Evolutionary conservation across 2,113 vertebrate species (phyloP).

Genomic region (Eubucco bourcierii): DNA sequence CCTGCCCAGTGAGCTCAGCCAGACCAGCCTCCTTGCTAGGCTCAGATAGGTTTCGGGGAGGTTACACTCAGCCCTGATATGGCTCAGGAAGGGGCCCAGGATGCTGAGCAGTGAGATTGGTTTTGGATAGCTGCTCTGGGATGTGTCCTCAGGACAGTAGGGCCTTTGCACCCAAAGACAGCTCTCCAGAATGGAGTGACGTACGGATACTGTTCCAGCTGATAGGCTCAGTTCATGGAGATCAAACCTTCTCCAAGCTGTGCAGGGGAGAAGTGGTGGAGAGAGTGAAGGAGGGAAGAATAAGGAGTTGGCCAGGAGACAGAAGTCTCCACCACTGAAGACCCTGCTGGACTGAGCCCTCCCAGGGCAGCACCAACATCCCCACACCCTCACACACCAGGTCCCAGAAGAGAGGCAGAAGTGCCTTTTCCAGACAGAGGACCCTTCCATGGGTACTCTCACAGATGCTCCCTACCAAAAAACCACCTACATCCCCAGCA

Average conservation of each 20-base stretch:
- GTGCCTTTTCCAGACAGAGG: not conserved
- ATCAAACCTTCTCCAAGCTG: not conserved
- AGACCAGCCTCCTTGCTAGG: accelerated
- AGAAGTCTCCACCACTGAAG: not conserved
- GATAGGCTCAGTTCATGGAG: not conserved
- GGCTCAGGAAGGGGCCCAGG: not conserved
- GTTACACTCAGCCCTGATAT: not conserved
- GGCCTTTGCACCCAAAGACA: not conserved
- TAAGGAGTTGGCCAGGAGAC: not conserved
- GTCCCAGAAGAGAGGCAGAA: not conserved
- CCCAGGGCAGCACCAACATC: not conserved
- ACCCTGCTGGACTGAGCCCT: not conserved
- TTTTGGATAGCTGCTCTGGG: not conserved
- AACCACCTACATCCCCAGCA: accelerated
- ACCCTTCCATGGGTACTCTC: not conserved
- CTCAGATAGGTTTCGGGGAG: not conserved
- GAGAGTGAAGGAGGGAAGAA: not conserved
- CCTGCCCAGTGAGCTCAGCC: not conserved
- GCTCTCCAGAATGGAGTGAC: not conserved
- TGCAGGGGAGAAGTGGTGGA: not conserved
- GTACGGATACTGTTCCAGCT: conserved; percentile 22
- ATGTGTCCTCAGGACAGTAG: not conserved
- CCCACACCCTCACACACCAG: not conserved
- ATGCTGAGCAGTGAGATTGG: not conserved
- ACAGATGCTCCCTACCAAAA: accelerated